Conservation (phyloP, 2,888 invertebrate genomes). For the Agrilus mali region DNA sequence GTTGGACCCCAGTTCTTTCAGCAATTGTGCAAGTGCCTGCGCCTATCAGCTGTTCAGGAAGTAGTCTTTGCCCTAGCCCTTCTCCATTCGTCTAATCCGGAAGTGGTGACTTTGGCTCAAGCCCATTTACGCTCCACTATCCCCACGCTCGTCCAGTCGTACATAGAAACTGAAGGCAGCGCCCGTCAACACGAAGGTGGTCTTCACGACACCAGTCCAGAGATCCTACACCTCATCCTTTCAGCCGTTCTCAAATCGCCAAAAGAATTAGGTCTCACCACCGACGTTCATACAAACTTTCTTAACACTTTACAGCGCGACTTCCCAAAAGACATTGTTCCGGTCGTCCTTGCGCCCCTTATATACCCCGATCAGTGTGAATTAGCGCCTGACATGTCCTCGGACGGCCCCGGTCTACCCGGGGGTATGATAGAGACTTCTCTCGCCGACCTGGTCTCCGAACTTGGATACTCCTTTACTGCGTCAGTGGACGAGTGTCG, state of each 20-base stretch:
- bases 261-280: slow-evolving; percentile 49
- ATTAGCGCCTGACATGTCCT: slow-evolving; percentile 50
- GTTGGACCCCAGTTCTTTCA: slow-evolving; percentile 68
- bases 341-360: slow-evolving; percentile 79
- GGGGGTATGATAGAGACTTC: slow-evolving; percentile 61
- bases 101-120: slow-evolving; percentile 59
- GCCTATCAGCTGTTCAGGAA: slow-evolving; percentile 81
- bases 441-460: slow-evolving; percentile 78
- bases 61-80: slow-evolving; percentile 80
- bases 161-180: slow-evolving; percentile 68
- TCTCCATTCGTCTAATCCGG: slow-evolving; percentile 65
- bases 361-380: slow-evolving; percentile 70
- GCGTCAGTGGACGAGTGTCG: slow-evolving; percentile 78
- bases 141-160: slow-evolving; percentile 74
- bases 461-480: slow-evolving; percentile 86
- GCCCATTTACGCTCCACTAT: slow-evolving; percentile 72
- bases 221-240: slow-evolving; percentile 75
- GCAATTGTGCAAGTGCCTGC: slow-evolving; percentile 74
- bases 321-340: slow-evolving; percentile 79
- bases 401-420: slow-evolving; percentile 44
- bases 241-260: slow-evolving; percentile 47
- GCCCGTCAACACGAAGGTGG: slow-evolving; percentile 63
- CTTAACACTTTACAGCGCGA: slow-evolving; percentile 70
- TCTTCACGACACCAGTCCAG: slow-evolving; percentile 81
- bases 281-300: slow-evolving; percentile 68